phyloP scores from a whole-genome alignment of 2,797 vertebrate species.

The Bucorvus abyssinicus region DNA sequence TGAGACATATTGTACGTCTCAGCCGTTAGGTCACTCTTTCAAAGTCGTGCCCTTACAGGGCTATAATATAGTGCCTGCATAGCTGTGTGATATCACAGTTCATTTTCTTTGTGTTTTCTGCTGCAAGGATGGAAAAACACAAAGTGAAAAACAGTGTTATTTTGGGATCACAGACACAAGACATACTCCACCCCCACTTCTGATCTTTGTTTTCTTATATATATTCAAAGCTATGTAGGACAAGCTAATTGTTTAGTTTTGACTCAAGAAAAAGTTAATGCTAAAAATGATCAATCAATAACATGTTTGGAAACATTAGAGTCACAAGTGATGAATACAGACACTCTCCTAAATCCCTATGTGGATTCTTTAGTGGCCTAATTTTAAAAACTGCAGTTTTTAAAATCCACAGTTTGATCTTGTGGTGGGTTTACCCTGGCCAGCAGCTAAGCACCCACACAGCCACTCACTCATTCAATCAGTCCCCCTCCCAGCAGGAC shows the following conservation, averaged over 20 bases:
- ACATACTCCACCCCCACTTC: neutral
- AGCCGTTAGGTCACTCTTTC: neutral
- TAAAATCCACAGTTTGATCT: neutral
- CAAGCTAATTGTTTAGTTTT: neutral
- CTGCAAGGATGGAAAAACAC: neutral
- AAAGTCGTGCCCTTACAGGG: neutral
- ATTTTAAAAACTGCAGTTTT: neutral
- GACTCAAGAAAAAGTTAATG: neutral
- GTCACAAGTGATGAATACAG: neutral
- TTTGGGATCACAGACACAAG: neutral
- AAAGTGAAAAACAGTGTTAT: neutral
- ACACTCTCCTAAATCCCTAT: neutral
- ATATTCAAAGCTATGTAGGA: neutral
- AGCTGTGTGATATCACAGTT: neutral
- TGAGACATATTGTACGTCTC: fast-evolving
- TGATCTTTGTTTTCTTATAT: neutral
- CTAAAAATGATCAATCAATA: neutral
- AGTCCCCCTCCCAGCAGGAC: neutral
- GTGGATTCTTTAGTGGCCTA: neutral
- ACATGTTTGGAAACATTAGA: neutral
- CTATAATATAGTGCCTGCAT: neutral
- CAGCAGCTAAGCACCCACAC: neutral
- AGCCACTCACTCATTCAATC: neutral
- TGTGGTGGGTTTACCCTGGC: neutral
- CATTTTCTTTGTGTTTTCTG: neutral